Base-by-base conservation (phyloP, 2,888 invertebrate genomes). In the Shargacucullia verbasci region DNA sequence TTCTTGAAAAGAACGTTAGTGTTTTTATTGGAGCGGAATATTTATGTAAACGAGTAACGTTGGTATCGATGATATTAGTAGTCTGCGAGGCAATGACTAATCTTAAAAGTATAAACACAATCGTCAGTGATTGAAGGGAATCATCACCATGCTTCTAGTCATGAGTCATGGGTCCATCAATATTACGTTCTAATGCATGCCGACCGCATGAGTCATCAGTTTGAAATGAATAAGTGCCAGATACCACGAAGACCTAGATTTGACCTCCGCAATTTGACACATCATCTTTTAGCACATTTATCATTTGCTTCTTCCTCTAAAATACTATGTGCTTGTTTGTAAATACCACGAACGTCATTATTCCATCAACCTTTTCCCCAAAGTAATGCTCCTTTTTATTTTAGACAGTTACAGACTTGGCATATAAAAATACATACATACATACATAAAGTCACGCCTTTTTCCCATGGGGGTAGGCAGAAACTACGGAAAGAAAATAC, bases 111-210 rank as follows among this genome's bases (percentile, higher is more conserved):
- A 48, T 71, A 49, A 68, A 63, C 61, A 64, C 38, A 50, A 46
- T 57, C 61, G 15, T 29, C 20, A 53, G 27, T 59, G 57, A 74
- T 74, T 58, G 65, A 71, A 57, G 49, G 55, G 53, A 70, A 70
- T 70, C 71, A 71, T 74, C 67, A 64, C 40, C 38, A 46, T 48
- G 62, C 45, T 67, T 70, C 62, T 68, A 56, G 27, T 52, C 49
- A 67, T 75, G 75, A 75, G 44, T 77, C 75, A 77, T 40, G 46
- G 34, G 27, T 39, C 27, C 59, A 53, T 58, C 55, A 60, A 40
- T 56, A 45, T 67, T 74, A 62, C 64, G 60, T 55, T 62, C 57
- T 52, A 46, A 44, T 27, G 52, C 46, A 60, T 59, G 52, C 62
- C 38, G 35, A 47, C n/a, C 29, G 50, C 35, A 25, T 77, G 71